Conservation (phyloP, 2,797 vertebrate species). For the Hoplostethus mediterraneus region DNA sequence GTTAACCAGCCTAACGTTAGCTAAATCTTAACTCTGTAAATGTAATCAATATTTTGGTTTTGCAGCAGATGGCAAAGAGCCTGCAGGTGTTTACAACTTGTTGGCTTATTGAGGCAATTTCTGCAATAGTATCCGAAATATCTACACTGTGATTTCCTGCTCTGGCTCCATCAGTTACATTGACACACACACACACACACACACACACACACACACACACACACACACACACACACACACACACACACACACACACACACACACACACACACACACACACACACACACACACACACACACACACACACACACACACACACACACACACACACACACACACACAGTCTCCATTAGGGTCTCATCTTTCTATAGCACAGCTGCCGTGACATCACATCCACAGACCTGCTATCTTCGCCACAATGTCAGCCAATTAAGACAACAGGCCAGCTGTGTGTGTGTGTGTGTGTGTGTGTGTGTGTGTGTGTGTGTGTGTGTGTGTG, state of each 20-base stretch:
- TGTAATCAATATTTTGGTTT: not conserved
- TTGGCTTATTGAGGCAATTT: constrained; percentile 5
- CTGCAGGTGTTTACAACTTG: constrained; percentile 14
- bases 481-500: not conserved
- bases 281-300: constrained; percentile 13
- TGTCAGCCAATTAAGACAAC: constrained; percentile 43
- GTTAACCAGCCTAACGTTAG: no score
- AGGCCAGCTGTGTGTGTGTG: constrained; percentile 42
- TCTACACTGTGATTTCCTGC: constrained; percentile 22
- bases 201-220: constrained; percentile 7
- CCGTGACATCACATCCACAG: constrained; percentile 52
- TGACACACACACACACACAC: constrained; percentile 11
- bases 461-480: not conserved
- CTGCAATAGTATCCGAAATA: constrained; percentile 5
- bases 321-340: no score
- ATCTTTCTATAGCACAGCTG: constrained; percentile 61
- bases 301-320: constrained; percentile 6
- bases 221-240: no score
- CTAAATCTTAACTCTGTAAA: not conserved
- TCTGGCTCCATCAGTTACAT: constrained; percentile 17
- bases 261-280: no score
- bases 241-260: not conserved
- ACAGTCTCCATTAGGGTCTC: not conserved
- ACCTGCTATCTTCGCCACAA: constrained; percentile 51
- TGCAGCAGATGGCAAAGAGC: not conserved